Conservation (phyloP, 2,888 invertebrate species). For the Drosophila colorata region DNA sequence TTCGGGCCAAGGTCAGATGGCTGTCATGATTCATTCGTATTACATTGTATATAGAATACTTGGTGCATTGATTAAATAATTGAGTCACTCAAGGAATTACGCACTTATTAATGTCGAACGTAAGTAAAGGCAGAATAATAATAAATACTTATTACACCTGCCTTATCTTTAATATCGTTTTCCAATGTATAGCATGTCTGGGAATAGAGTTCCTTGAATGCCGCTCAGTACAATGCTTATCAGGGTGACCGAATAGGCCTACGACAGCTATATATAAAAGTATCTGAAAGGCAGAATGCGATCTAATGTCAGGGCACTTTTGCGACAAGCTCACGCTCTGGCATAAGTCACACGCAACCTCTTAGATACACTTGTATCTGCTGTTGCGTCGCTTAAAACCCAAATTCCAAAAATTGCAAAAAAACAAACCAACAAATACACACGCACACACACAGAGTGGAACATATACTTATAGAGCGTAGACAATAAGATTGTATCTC, state of each 20-base stretch:
- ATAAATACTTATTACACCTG: conserved; percentile 3
- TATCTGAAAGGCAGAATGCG: conserved; percentile 4
- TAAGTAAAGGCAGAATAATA: neutral
- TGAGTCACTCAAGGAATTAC: conserved; percentile 22
- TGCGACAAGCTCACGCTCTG: conserved; percentile 2
- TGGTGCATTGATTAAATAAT: conserved; percentile 22
- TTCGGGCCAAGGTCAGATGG: conserved; percentile 29
- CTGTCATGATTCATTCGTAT: conserved; percentile 27
- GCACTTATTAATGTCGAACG: conserved; percentile 12
- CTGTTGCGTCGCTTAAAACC: neutral
- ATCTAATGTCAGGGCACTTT: conserved; percentile 26
- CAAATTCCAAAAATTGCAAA: conserved; percentile 22
- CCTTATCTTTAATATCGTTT: conserved; percentile 3
- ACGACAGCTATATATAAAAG: neutral
- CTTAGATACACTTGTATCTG: conserved; percentile 11
- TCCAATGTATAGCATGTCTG: neutral
- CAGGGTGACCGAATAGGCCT: conserved; percentile 11
- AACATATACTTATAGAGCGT: neutral
- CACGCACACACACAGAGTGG: neutral
- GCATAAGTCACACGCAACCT: conserved; percentile 21
- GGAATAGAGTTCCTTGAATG: conserved; percentile 5
- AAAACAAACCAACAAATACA: neutral
- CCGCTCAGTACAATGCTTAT: neutral
- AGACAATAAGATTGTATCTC: conserved; percentile 53
- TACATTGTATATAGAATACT: conserved; percentile 7